Evolutionary conservation across 1,140 invertebrate genomes (phyloP).

Genomic region (Orius laevigatus): DNA sequence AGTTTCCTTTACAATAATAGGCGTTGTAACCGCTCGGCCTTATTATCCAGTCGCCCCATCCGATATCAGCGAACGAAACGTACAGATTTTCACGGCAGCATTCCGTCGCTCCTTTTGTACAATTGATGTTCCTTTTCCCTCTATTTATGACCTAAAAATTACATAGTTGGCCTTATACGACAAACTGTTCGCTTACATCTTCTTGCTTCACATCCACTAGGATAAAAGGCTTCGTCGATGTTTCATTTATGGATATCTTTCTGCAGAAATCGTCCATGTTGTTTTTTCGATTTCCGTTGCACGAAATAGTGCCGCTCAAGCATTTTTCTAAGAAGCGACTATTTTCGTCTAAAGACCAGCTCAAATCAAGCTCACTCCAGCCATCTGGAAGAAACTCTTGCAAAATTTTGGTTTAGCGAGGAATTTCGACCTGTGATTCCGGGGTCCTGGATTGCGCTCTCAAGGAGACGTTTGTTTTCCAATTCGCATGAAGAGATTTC

Average conservation of each 20-base stretch:
- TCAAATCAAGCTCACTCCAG: neutral
- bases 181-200: neutral
- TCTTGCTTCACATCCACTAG: neutral
- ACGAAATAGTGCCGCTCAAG: too few species aligned
- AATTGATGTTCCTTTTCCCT: conserved; percentile 47
- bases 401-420: too few species aligned
- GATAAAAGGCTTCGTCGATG: conserved; percentile 4
- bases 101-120: conserved; percentile 42
- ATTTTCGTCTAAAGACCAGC: neutral
- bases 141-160: conserved; percentile 23
- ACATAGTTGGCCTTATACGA: too few species aligned
- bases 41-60: conserved; percentile 78
- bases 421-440: too few species aligned
- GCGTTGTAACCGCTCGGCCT: conserved; percentile 62
- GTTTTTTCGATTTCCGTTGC: too few species aligned
- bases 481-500: too few species aligned
- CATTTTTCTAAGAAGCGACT: too few species aligned
- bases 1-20: conserved; percentile 69
- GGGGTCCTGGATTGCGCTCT: too few species aligned
- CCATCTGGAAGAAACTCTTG: neutral
- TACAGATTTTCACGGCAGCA: conserved; percentile 70
- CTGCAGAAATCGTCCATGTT: too few species aligned
- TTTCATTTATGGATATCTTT: neutral
- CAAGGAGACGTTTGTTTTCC: too few species aligned
- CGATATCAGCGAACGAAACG: conserved; percentile 66